A percentile compares a stretch with the other conserved stretches of the same genome.
Conservation (phyloP, 2,888 invertebrate species). For the Nomada hirtipes region DNA sequence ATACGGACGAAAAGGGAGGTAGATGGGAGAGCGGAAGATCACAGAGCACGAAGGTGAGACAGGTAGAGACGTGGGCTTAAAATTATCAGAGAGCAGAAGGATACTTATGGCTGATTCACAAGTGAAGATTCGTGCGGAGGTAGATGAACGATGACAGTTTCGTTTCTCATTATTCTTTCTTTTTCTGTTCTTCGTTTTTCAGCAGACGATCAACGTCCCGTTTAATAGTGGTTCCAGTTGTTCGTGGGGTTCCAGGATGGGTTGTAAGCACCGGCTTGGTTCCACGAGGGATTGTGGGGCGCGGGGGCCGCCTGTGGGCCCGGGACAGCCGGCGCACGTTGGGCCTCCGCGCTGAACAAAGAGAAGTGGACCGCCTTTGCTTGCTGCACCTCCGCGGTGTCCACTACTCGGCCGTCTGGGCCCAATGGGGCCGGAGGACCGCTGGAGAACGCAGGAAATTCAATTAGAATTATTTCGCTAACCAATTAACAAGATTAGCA, state of each 20-base stretch:
- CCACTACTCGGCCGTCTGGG: constrained; percentile 81
- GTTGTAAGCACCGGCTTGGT: constrained; percentile 58
- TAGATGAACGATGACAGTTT: constrained; percentile 24
- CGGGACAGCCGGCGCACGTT: constrained; percentile 69
- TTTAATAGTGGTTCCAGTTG: constrained; percentile 68
- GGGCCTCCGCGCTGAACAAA: constrained; percentile 79
- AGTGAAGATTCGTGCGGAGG: constrained; percentile 5
- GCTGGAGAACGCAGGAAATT: constrained; percentile 61
- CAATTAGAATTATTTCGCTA: background rate
- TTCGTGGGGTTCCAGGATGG: constrained; percentile 65
- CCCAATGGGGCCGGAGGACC: constrained; percentile 83
- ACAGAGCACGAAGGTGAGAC: too few relatives aligned
- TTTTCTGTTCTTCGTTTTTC: too few relatives aligned
- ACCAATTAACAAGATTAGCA: too few relatives aligned
- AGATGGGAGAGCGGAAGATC: background rate
- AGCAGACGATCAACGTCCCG: background rate
- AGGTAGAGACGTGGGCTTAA: background rate
- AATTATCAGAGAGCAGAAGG: too few relatives aligned
- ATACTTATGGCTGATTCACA: background rate
- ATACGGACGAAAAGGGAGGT: background rate
- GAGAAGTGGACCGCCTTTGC: constrained; percentile 83
- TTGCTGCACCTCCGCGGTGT: constrained; percentile 83
- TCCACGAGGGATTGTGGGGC: constrained; percentile 74
- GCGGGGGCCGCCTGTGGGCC: constrained; percentile 62
- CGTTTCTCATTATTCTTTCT: too few relatives aligned